phyloP scores from a whole-genome alignment of 2,113 vertebrate species.

The Grus americana region DNA sequence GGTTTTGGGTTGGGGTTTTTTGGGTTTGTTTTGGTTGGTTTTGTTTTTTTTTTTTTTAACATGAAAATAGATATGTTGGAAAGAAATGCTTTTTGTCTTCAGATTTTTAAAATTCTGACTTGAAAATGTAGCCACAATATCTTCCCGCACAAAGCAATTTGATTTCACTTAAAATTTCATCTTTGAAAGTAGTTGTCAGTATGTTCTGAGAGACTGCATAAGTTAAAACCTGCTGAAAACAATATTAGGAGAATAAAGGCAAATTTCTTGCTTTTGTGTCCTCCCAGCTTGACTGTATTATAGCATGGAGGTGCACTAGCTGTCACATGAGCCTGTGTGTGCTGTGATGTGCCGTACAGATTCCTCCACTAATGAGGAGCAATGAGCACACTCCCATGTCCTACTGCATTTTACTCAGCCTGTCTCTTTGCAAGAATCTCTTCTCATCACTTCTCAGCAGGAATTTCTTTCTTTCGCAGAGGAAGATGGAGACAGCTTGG shows the following conservation, averaged over 20 bases:
- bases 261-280: background rate
- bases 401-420: background rate
- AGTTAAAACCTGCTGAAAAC: constrained; percentile 43
- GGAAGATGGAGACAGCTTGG: background rate
- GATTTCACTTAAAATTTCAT: background rate
- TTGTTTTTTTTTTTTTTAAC: background rate
- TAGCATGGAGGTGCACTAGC: background rate
- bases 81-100: background rate
- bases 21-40: too few relatives aligned
- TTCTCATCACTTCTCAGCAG: constrained; percentile 10
- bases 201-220: background rate
- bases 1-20: too few relatives aligned
- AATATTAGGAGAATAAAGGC: constrained; percentile 10
- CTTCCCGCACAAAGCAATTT: background rate
- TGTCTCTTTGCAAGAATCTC: background rate
- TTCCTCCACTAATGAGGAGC: constrained; percentile 44
- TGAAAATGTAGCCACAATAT: background rate
- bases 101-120: background rate
- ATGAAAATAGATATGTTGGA: background rate
- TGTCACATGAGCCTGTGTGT: background rate
- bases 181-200: constrained; percentile 3
- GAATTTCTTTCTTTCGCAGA: background rate
- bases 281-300: background rate
- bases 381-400: background rate
- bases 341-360: background rate